phyloP scores from a whole-genome alignment of 2,888 invertebrate genomes.

The Selenia dentaria region DNA sequence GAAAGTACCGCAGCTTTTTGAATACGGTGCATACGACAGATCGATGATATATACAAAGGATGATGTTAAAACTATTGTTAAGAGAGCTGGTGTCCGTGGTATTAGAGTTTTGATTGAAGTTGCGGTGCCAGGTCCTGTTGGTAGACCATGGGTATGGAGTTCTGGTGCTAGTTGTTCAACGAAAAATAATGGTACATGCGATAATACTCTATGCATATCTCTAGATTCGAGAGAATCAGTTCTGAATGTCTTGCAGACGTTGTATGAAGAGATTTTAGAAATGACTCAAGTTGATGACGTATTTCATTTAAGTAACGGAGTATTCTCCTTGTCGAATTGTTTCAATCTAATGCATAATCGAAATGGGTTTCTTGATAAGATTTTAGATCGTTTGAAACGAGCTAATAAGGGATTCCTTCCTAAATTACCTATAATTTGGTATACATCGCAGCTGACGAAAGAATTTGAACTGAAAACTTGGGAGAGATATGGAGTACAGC shows the following conservation, averaged over 20 bases:
- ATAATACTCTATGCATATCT: slow-evolving; percentile 91
- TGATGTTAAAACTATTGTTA: slow-evolving; percentile 88
- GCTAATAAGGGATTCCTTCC: slow-evolving; percentile 85
- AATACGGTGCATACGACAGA: slow-evolving; percentile 92
- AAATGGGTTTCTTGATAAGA: slow-evolving; percentile 88
- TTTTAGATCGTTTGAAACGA: slow-evolving; percentile 82
- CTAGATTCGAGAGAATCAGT: slow-evolving; percentile 89
- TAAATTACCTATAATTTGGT: slow-evolving; percentile 87
- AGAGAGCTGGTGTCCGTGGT: slow-evolving; percentile 90
- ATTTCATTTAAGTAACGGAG: slow-evolving; percentile 91
- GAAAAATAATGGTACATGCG: slow-evolving; percentile 71
- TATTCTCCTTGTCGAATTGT: slow-evolving; percentile 88
- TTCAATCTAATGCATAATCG: slow-evolving; percentile 88
- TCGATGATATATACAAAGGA: slow-evolving; percentile 88
- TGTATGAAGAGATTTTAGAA: slow-evolving; percentile 89
- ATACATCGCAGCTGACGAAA: slow-evolving; percentile 83
- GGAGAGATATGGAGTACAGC: slow-evolving; percentile 86
- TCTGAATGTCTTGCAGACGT: slow-evolving; percentile 87
- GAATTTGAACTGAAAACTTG: slow-evolving; percentile 77
- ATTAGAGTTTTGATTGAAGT: slow-evolving; percentile 94
- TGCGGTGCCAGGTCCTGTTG: slow-evolving; percentile 94
- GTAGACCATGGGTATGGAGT: slow-evolving; percentile 93
- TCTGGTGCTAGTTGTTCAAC: slow-evolving; percentile 74
- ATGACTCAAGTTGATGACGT: slow-evolving; percentile 89
- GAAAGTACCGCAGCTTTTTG: slow-evolving; percentile 88